Evolutionary conservation across 2,113 vertebrate species (phyloP).

Genomic region (Pseudorasbora parva): DNA sequence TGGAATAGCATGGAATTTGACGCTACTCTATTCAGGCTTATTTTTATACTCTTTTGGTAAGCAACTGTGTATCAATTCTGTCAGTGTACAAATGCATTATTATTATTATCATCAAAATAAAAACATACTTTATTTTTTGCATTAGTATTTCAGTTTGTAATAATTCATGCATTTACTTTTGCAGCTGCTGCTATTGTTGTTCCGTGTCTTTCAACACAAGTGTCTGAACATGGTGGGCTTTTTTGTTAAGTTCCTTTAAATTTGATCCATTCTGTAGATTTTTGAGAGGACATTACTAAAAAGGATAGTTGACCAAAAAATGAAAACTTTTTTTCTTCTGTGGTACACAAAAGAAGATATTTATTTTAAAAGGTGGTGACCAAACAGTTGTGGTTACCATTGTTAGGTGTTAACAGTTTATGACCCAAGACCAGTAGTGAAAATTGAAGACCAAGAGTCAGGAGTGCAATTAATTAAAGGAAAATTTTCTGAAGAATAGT

Average conservation of each 20-base stretch:
- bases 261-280: background rate
- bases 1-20: constrained; percentile 82
- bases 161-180: background rate
- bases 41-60: constrained; percentile 93
- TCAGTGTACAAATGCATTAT: background rate
- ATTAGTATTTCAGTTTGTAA: background rate
- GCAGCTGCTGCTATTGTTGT: constrained; percentile 92
- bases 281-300: too few species aligned
- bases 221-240: constrained; percentile 88
- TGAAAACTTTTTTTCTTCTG: too few species aligned
- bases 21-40: constrained; percentile 82
- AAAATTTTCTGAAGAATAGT: too few species aligned
- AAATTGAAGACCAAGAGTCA: too few species aligned
- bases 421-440: too few species aligned
- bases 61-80: constrained; percentile 49
- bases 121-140: background rate
- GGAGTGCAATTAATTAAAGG: too few species aligned
- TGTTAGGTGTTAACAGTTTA: too few species aligned
- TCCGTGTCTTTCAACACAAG: constrained; percentile 89
- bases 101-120: background rate
- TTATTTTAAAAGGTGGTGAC: background rate
- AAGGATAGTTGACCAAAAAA: too few species aligned
- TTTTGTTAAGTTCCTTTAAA: background rate
- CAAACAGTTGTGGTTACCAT: background rate
- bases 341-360: background rate